These are phyloP conservation scores for Anabacerthia variegaticeps DNA, from an alignment of 2,797 vertebrate genomes.

Conservation along the genomic window DNA sequence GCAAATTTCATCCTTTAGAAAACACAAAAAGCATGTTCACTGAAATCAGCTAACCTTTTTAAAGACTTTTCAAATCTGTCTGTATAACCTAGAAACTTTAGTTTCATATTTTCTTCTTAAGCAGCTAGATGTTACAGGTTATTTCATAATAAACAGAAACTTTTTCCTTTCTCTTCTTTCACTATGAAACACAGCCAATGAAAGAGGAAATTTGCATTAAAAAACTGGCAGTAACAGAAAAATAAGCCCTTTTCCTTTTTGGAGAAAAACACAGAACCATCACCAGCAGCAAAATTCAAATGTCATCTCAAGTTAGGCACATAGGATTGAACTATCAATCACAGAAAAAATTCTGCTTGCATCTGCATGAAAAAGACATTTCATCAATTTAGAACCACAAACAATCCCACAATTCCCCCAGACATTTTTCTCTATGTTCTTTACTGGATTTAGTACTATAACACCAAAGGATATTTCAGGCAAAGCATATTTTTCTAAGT, in stretches of 20 bases:
- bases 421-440: not conserved
- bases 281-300: not conserved
- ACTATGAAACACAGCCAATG: not conserved
- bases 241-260: not conserved
- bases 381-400: not conserved
- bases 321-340: not conserved
- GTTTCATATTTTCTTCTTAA: not conserved
- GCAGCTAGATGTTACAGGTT: not conserved
- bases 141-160: not conserved
- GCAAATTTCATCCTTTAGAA: not conserved
- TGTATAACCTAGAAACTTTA: not conserved
- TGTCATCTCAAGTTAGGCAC: not conserved
- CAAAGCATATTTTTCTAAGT: not conserved
- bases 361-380: not conserved
- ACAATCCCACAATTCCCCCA: not conserved
- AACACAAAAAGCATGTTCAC: not conserved
- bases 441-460: not conserved
- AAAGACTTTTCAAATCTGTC: not conserved
- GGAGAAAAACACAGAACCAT: not conserved
- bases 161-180: not conserved
- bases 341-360: not conserved
- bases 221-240: not conserved
- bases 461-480: not conserved
- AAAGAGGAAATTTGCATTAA: not conserved
- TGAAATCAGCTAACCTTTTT: not conserved